Evolutionary conservation across 1,140 invertebrate genomes (phyloP).

Genomic region (Penaeus indicus): DNA sequence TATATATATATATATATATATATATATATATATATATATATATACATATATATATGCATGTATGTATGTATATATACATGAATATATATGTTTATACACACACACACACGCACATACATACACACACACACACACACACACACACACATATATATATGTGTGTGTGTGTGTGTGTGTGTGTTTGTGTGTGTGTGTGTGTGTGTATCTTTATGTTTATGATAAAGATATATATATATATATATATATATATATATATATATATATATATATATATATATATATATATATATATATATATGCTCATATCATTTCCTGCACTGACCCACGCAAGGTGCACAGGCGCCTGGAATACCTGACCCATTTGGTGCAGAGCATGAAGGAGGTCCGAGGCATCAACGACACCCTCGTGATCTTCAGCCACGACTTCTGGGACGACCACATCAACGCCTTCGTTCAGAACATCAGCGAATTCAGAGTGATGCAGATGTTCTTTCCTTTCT

Average conservation of each 20-base stretch:
- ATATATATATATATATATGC: background rate
- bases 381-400: conserved; percentile 88
- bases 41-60: background rate
- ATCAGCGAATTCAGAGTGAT: conserved; percentile 75
- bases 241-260: background rate
- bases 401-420: conserved; percentile 93
- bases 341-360: conserved; percentile 91
- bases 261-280: conserved; percentile 21
- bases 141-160: conserved; percentile 1
- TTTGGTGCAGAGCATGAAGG: conserved; percentile 90
- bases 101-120: too few species aligned
- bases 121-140: background rate
- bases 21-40: background rate
- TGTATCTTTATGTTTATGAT: background rate
- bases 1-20: background rate
- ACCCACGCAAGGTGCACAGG: conserved; percentile 84
- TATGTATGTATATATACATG: background rate
- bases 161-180: too few species aligned
- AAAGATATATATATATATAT: background rate
- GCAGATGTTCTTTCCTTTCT: conserved; percentile 97
- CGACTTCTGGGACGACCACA: conserved; percentile 91
- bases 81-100: too few species aligned
- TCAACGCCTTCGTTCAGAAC: conserved; percentile 76
- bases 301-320: background rate
- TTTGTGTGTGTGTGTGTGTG: background rate